Conservation (phyloP, 2,888 invertebrate species). For the Axea sp. region DNA sequence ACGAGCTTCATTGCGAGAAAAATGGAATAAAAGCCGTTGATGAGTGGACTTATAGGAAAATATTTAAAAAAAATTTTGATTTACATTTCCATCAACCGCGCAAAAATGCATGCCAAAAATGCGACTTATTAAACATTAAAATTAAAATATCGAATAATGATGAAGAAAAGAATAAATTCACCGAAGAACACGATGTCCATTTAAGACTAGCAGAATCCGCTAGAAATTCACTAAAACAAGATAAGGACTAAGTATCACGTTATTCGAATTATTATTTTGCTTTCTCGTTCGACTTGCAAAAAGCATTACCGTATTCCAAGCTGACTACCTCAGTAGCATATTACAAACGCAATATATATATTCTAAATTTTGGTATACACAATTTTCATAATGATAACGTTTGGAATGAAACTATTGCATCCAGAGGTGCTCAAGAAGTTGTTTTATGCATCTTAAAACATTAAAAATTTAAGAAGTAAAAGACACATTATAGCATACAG, state of each 20-base stretch:
- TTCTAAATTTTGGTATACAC: slow-evolving; percentile 48
- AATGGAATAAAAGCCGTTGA: slow-evolving; percentile 59
- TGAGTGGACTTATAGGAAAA: slow-evolving; percentile 7
- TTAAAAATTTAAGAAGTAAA: slow-evolving; percentile 6
- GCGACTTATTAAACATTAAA: neutral
- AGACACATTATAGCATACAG: too few species aligned
- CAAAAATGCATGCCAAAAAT: too few species aligned
- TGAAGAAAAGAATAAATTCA: slow-evolving; percentile 8
- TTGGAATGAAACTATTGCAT: slow-evolving; percentile 70
- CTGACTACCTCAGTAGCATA: too few species aligned
- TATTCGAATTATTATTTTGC: slow-evolving; percentile 1
- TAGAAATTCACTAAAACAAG: neutral
- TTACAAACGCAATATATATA: slow-evolving; percentile 53
- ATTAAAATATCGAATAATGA: slow-evolving; percentile 12
- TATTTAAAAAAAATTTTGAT: slow-evolving; percentile 51
- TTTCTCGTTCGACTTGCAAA: too few species aligned
- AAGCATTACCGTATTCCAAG: too few species aligned
- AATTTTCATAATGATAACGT: slow-evolving; percentile 66
- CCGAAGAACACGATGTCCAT: too few species aligned
- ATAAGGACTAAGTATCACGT: neutral
- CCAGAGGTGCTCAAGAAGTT: slow-evolving; percentile 68
- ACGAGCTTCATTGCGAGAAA: slow-evolving; percentile 60
- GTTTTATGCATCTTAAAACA: slow-evolving; percentile 54
- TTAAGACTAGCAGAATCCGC: neutral
- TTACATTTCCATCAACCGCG: slow-evolving; percentile 1